Percentiles rank a stretch among this genome's conserved stretches.
phyloP scores from a whole-genome alignment of 1,140 invertebrate species.

The Drosophila simulans region DNA sequence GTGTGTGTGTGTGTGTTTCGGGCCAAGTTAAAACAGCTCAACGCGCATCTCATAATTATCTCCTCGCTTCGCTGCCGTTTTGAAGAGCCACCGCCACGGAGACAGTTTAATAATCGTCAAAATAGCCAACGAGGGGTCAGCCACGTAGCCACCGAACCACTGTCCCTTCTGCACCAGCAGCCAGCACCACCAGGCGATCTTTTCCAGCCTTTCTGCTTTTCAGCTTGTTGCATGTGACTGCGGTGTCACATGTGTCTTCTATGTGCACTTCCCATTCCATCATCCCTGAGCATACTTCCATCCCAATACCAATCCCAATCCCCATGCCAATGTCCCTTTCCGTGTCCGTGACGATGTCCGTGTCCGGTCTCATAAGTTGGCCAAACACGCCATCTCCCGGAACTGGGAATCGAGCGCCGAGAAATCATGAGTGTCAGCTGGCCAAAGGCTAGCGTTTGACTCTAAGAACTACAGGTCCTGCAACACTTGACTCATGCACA shows the following conservation, averaged over 20 bases:
- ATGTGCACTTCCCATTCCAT: neutral
- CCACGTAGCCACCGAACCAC: neutral
- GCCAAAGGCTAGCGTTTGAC: slow-evolving; percentile 1
- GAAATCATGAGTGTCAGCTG: slow-evolving; percentile 36
- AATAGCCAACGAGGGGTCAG: slow-evolving; percentile 38
- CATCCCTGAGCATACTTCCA: slow-evolving; percentile 7
- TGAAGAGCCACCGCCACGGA: slow-evolving; percentile 66
- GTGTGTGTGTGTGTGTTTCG: neutral
- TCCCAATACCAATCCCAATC: neutral
- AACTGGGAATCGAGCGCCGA: neutral
- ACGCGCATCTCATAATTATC: slow-evolving; percentile 84
- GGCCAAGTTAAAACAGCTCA: slow-evolving; percentile 55
- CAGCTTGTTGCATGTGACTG: slow-evolving; percentile 60
- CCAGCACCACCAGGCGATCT: neutral
- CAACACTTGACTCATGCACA: neutral
- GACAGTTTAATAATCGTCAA: slow-evolving; percentile 81
- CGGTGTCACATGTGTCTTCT: slow-evolving; percentile 32
- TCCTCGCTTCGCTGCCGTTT: slow-evolving; percentile 75
- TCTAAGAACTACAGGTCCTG: slow-evolving; percentile 3
- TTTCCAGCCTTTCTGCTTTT: slow-evolving; percentile 1
- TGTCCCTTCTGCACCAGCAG: neutral
- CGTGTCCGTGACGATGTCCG: slow-evolving; percentile 37
- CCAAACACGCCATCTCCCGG: slow-evolving; percentile 27
- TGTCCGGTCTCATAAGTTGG: slow-evolving; percentile 28
- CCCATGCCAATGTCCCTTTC: neutral